Evolutionary conservation across 1,140 invertebrate species (phyloP), one percentile per base, ranked within the genome.

Genomic region (Drosophila sechellia): DNA sequence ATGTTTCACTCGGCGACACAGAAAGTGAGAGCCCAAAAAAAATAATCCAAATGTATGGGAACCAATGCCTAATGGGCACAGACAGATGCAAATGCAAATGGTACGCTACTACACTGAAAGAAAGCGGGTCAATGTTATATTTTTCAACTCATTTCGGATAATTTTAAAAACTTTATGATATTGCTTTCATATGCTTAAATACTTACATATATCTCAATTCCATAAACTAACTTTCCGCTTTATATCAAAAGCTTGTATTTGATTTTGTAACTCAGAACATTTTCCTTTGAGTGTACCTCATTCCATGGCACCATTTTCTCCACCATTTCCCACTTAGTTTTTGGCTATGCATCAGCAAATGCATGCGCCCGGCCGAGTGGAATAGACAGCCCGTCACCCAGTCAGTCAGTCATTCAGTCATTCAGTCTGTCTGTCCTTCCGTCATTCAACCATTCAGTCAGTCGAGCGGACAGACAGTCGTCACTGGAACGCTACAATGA

Each of bases 311-410:
- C 15, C 17, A 60, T 73, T 72, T 72, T 72, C 48, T n/a, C 68
- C 55, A 45, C 68, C 68, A 71, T 71, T 71, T 70, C 65, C 68
- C 65, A 70, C 65, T 72, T 72, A 65, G 71, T 78, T 83, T 63
- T 71, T 56, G 77, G 68, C 64, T 52, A 53, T 56, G 79, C 73
- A 81, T 63, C 77, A 58, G 63, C 60, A 78, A 79, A 78, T 85
- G 79, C 80, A 83, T 75, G 70, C 56, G 76, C 59, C 76, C 61
- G 59, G 56, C 76, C 42, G 74, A 60, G 63, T 71, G 68, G 55
- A 63, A 84, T 79, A 79, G 77, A 83, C 77, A 78, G 55, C 80
- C 73, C 80, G 80, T 79, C 78, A 81, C 70, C 56, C 60, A 66
- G 69, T 49, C 66, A 46, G 10, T 46, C 43, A 53, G 63, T 37